Conservation (phyloP, 1,140 invertebrate genomes). For the Aphelenchoides fujianensis region DNA sequence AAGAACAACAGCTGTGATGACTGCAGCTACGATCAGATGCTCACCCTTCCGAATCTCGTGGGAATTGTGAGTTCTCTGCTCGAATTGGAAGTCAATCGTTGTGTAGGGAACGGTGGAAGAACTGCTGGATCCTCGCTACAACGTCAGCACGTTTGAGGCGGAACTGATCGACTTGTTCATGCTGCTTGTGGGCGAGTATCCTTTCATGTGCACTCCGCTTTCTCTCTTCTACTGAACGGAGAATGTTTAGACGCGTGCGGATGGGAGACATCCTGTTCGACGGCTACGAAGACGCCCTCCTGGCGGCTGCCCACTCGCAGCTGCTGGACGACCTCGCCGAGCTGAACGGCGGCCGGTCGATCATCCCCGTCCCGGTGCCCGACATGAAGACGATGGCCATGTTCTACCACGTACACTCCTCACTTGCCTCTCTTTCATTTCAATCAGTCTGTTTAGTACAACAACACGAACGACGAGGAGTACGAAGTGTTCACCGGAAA, state of each 20-base stretch:
- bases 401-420: conserved; percentile 34
- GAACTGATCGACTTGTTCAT: conserved; percentile 27
- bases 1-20: conserved; percentile 25
- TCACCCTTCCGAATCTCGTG: conserved; percentile 35
- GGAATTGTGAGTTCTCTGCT: conserved; percentile 26
- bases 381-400: conserved; percentile 29
- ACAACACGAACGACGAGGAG: conserved; percentile 43
- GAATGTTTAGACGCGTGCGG: conserved; percentile 21
- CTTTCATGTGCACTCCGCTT: conserved; percentile 39
- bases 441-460: too few species aligned
- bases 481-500: conserved; percentile 36
- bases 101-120: conserved; percentile 37
- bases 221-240: too few species aligned
- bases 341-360: conserved; percentile 24
- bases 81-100: background rate
- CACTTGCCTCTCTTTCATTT: background rate
- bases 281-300: conserved; percentile 34
- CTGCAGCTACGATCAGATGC: conserved; percentile 25
- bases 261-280: conserved; percentile 38
- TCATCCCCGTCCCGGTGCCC: conserved; percentile 35
- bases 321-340: conserved; percentile 24
- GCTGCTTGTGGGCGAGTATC: conserved; percentile 36
- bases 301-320: conserved; percentile 29
- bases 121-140: conserved; percentile 36
- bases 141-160: conserved; percentile 1